Evolutionary conservation across 2,888 invertebrate species (phyloP), one percentile per base, ranked within the genome.

Genomic region (Steinernema carpocapsae): DNA sequence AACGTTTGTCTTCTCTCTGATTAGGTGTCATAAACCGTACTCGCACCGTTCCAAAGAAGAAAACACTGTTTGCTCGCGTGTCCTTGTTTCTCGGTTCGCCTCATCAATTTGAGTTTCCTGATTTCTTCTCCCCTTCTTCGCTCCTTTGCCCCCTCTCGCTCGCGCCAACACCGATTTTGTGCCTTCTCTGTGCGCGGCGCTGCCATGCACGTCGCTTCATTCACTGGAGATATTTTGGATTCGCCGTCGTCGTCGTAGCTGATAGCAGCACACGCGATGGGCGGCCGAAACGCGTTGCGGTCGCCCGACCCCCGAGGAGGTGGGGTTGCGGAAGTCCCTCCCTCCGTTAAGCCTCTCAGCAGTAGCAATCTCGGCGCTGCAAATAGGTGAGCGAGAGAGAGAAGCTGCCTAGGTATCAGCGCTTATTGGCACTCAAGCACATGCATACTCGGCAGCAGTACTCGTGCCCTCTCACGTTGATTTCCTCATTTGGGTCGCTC

Each of bases 21-120:
- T 64, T 64, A 64, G 64, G 64, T 64, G 64, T 64, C 64, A 64
- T 64, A 64, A 64, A 64, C 64, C 64, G 64, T 64, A 32, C 37
- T 26, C 26, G 43, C 14, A 14, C 7, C 37, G 37, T 17, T 48
- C 48, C n/a, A 43, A 12, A 12, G 64, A 64, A 32, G 37, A 64
- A 29, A 64, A 29, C 37, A 64, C 26, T 64, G 64, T 64, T 64
- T 29, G 14, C 32, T 32, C 32, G 64, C 19, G 64, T 29, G 64
- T 29, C 29, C 64, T 32, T 64, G 64, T 64, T 64, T 64, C 22
- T 64, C 29, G 64, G 64, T 37, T 64, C 64, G 64, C 64, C 64
- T 64, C 64, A 64, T 64, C 64, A 64, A 64, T 64, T 64, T 64
- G 64, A 64, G 64, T 29, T 29, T 29, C 64, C 19, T 32, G 32